Evolutionary conservation across 1,140 invertebrate species (phyloP).

Genomic region (Doryteuthis pealeii): DNA sequence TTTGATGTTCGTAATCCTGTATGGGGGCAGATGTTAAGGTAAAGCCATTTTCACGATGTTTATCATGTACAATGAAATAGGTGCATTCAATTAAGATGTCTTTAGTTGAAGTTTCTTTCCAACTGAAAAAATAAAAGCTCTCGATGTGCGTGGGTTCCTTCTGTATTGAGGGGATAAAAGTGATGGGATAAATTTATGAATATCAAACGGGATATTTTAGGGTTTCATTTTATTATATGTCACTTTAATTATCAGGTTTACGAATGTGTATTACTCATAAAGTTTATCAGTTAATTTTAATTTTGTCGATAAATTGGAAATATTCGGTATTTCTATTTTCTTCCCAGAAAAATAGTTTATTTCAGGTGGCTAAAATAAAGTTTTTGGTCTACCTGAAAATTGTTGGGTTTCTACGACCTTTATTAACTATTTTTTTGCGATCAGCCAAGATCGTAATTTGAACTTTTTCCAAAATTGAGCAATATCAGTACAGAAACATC

Average conservation of each 20-base stretch:
- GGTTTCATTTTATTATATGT: neutral
- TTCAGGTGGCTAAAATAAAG: neutral
- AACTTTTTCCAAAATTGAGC: neutral
- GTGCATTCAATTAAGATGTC: too few relatives aligned
- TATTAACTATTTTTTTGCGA: neutral
- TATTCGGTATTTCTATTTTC: neutral
- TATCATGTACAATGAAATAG: too few relatives aligned
- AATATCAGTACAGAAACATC: neutral
- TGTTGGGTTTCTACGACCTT: neutral
- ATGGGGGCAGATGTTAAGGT: too few relatives aligned
- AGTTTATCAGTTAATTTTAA: neutral
- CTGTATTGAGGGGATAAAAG: too few relatives aligned
- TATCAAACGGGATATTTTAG: neutral
- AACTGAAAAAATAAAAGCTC: neutral
- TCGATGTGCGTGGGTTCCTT: neutral
- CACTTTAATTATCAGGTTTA: conserved; percentile 1
- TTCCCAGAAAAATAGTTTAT: neutral
- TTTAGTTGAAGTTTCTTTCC: too few relatives aligned
- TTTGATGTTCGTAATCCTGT: too few relatives aligned
- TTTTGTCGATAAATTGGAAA: neutral
- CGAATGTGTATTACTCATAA: neutral
- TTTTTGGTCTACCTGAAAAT: neutral
- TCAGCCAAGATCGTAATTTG: neutral
- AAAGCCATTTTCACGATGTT: too few relatives aligned
- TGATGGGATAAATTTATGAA: too few relatives aligned